Percentiles rank a stretch among this genome's conserved stretches.
Evolutionary conservation across 2,797 vertebrate genomes (phyloP).

Genomic region (Zalophus californianus): DNA sequence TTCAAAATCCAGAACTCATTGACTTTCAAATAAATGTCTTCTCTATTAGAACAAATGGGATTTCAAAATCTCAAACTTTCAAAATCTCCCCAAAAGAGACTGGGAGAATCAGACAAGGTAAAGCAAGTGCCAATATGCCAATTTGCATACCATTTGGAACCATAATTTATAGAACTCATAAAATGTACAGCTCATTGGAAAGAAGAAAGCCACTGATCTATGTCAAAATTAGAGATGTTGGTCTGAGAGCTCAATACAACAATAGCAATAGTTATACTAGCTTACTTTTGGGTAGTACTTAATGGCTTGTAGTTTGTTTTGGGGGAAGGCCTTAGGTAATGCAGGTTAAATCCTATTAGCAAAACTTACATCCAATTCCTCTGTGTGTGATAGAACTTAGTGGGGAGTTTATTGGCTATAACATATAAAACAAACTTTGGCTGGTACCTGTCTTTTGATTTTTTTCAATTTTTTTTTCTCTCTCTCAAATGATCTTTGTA

Average conservation of each 20-base stretch:
- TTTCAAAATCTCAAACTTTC: neutral
- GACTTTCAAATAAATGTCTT: conserved; percentile 44
- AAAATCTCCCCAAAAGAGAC: neutral
- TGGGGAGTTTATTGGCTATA: conserved; percentile 36
- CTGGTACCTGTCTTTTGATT: neutral
- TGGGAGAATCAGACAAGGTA: conserved; percentile 42
- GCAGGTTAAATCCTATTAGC: conserved; percentile 48
- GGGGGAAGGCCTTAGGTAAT: neutral
- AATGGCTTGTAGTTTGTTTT: conserved; percentile 35
- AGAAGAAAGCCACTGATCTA: conserved; percentile 32
- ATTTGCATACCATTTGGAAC: conserved; percentile 26
- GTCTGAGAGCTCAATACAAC: neutral
- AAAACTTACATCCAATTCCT: conserved; percentile 48
- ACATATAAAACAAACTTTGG: conserved; percentile 1
- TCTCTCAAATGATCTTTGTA: conserved; percentile 5
- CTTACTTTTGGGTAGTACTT: conserved; percentile 46
- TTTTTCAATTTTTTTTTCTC: conserved; percentile 28
- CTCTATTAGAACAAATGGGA: conserved; percentile 45
- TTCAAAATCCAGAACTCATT: conserved; percentile 58
- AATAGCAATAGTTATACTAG: neutral
- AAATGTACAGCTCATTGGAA: neutral
- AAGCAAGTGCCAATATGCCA: conserved; percentile 22
- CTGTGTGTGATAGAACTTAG: conserved; percentile 45
- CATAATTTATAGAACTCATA: conserved; percentile 46
- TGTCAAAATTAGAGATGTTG: conserved; percentile 13